Base-by-base conservation (phyloP, 2,797 vertebrate species). In the Pteronotus mesoamericanus region DNA sequence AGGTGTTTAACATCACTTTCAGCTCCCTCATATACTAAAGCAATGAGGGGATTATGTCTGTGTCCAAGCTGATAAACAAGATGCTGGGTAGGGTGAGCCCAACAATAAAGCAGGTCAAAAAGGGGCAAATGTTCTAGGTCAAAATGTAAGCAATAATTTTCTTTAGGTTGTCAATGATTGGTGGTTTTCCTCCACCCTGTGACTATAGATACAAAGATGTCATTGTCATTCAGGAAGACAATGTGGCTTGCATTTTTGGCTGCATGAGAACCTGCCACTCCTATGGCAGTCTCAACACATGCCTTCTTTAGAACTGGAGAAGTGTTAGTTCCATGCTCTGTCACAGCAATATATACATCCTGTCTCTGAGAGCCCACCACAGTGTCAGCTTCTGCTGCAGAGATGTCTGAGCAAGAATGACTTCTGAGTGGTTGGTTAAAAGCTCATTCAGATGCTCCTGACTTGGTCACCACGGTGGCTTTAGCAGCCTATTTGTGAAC, bases 151-250 rank as follows among this genome's bases (percentile, higher is more conserved):
- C 97, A 42, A 98, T 98, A 26, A 98, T 98, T 94, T 98, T 98
- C 94, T 98, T 98, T 5, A 98, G 94, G 89, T 98, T 98, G 64
- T 98, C 98, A 86, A 97, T 98, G 95, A 97, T 98, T 72, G 96
- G 37, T 96, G 95, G n/a, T 98, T 97, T 98, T 98, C 98, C 90
- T 98, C 97, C 59, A 98, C 98, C 97, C 98, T 11, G 98, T 98
- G 91, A 98, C 97, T 51, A 97, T 96, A 48, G 98, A 98, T 68
- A 97, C 93, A 94, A 98, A 98, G 96, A 98, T 98, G 22, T 72
- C 32, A n/a, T 86, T 96, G 6, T 98, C 97, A 77, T 98, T 98
- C 94, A 98, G 95, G 96, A 98, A 97, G 34, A 98, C 93, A 96
- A 98, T 98, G 2, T 98, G 97, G 53, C 97, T 97, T 95, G 97